These are phyloP conservation scores for Daktulosphaira vitifoliae DNA, from an alignment of 1,140 invertebrate genomes.

Conservation along the genomic window DNA sequence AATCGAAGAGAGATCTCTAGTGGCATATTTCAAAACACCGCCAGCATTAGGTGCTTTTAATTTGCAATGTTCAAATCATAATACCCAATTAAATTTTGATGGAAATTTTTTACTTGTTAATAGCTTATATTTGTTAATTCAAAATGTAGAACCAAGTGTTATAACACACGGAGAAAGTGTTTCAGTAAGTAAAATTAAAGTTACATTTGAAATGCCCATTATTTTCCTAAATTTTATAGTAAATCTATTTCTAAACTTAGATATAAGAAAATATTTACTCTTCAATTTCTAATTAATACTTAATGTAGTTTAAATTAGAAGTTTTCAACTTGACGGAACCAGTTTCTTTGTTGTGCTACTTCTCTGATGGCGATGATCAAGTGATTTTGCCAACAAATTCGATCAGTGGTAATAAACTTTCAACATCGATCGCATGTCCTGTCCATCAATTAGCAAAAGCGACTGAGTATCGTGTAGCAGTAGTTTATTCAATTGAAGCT, in stretches of 20 bases:
- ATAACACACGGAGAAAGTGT: slow-evolving; percentile 21
- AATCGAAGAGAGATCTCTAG: background rate
- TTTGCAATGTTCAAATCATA: slow-evolving; percentile 9
- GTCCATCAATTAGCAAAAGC: slow-evolving; percentile 7
- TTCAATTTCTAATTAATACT: too few relatives aligned
- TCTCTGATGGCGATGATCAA: slow-evolving; percentile 18
- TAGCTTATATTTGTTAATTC: slow-evolving; percentile 15
- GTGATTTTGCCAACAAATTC: slow-evolving; percentile 24
- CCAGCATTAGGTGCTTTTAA: slow-evolving; percentile 9
- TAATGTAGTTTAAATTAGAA: slow-evolving; percentile 13
- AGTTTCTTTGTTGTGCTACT: slow-evolving; percentile 13
- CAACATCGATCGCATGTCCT: slow-evolving; percentile 12
- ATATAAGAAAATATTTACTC: too few relatives aligned
- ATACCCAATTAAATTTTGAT: background rate
- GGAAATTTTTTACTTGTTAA: slow-evolving; percentile 30
- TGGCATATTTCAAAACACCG: slow-evolving; percentile 4
- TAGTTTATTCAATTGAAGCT: slow-evolving; percentile 1
- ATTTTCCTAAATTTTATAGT: too few relatives aligned
- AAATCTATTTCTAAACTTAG: too few relatives aligned
- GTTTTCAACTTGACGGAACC: slow-evolving; percentile 13
- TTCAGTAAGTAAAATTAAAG: slow-evolving; percentile 25
- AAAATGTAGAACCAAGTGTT: slow-evolving; percentile 16
- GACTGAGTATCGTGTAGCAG: slow-evolving; percentile 2
- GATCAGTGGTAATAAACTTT: slow-evolving; percentile 19
- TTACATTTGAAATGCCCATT: too few relatives aligned